These are phyloP conservation scores for Platalea minor DNA, from an alignment of 2,797 vertebrate genomes.

Conservation along the genomic window DNA sequence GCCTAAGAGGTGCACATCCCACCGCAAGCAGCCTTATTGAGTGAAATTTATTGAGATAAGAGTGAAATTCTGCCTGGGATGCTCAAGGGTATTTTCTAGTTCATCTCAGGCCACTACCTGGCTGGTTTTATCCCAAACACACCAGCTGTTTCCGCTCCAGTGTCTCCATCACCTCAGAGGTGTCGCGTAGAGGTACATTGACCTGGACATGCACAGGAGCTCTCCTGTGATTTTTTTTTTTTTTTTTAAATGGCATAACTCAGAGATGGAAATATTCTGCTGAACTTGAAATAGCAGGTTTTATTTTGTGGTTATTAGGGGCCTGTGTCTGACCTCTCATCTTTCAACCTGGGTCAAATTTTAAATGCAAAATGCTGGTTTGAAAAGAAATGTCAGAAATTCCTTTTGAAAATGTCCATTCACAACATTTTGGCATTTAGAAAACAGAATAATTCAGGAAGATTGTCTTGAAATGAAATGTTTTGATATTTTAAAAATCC, in stretches of 20 bases:
- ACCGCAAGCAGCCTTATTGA: neutral
- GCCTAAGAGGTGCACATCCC: neutral
- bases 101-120: neutral
- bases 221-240: neutral
- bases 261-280: neutral
- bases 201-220: neutral
- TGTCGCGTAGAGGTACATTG: rapidly evolving
- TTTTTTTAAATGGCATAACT: neutral
- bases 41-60: neutral
- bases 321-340: neutral
- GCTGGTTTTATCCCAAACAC: neutral
- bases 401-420: slow-evolving; percentile 25
- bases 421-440: slow-evolving; percentile 2
- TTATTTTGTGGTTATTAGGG: neutral
- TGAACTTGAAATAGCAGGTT: neutral
- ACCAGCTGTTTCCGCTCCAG: neutral
- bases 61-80: neutral
- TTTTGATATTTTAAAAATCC: slow-evolving; percentile 25
- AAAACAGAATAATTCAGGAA: slow-evolving; percentile 24
- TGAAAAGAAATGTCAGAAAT: slow-evolving; percentile 41
- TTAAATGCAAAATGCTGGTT: slow-evolving; percentile 11
- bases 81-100: neutral
- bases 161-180: neutral
- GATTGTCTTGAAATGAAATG: slow-evolving; percentile 1
- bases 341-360: slow-evolving; percentile 15